phyloP scores from a whole-genome alignment of 2,113 vertebrate genomes.

The Nesoenas mayeri region DNA sequence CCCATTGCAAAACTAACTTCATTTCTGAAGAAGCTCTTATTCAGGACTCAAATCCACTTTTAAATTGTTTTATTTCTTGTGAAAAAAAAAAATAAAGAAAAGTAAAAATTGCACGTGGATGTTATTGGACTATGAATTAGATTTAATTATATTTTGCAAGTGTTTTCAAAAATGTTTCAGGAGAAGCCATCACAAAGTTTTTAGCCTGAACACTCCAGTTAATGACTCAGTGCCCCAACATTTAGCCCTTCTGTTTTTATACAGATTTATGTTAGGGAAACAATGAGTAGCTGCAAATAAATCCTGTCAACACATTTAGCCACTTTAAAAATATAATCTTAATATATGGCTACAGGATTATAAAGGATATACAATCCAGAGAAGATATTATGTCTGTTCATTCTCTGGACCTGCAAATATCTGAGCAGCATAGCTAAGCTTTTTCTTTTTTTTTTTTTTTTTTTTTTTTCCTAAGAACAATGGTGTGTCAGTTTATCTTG shows the following conservation, averaged over 20 bases:
- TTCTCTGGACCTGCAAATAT: slow-evolving; percentile 21
- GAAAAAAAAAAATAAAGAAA: not conserved
- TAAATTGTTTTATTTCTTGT: not conserved
- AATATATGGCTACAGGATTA: slow-evolving; percentile 44
- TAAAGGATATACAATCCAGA: not conserved
- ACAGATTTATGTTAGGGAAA: not conserved
- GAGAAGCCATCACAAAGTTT: not conserved
- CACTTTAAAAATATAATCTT: not conserved
- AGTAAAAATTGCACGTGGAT: not conserved
- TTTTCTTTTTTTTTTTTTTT: not conserved
- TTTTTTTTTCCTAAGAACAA: not conserved
- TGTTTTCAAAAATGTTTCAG: not conserved
- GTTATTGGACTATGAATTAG: not conserved
- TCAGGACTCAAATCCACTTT: not conserved
- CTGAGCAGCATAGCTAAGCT: not conserved
- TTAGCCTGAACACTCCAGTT: not conserved
- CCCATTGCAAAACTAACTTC: not conserved
- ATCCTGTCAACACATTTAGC: not conserved
- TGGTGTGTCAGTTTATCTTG: slow-evolving; percentile 15
- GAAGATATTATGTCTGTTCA: not conserved
- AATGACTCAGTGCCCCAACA: not conserved
- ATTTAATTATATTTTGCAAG: not conserved
- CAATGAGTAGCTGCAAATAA: slow-evolving; percentile 4
- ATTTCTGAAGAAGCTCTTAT: not conserved
- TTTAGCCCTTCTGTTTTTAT: slow-evolving; percentile 27